Conservation (phyloP, 2,113 vertebrate genomes). For the Upupa epops region DNA sequence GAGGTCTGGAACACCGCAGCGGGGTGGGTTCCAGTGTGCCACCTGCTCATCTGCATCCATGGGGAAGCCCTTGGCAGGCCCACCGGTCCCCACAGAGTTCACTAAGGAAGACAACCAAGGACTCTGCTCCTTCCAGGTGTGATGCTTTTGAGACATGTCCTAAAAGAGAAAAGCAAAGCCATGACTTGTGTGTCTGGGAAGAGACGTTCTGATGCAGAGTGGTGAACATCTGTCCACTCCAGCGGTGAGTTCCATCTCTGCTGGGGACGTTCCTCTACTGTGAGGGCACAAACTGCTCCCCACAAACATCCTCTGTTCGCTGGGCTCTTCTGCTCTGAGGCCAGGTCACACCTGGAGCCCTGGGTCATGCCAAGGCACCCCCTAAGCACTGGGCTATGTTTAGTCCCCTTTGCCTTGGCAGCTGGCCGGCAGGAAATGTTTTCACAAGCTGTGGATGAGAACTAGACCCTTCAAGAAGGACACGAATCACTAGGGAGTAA, state of each 20-base stretch:
- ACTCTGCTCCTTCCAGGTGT: constrained; percentile 60
- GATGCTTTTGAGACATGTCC: constrained; percentile 45
- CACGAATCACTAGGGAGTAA: constrained; percentile 16
- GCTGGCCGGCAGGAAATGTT: constrained; percentile 40
- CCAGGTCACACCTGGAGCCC: not conserved
- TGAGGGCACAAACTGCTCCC: not conserved
- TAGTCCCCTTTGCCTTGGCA: not conserved
- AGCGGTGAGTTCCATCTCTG: not conserved
- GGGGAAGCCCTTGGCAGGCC: constrained; percentile 41
- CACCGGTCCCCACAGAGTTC: not conserved
- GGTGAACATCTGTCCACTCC: not conserved
- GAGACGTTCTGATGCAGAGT: not conserved
- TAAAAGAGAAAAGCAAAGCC: not conserved
- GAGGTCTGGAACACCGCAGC: constrained; percentile 87
- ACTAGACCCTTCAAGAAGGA: constrained; percentile 29
- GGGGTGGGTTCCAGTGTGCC: constrained; percentile 68
- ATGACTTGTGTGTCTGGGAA: accelerated
- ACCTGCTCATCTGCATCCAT: accelerated
- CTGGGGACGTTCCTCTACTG: not conserved
- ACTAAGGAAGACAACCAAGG: constrained; percentile 37
- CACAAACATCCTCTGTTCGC: not conserved
- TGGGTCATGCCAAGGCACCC: not conserved
- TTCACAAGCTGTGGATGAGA: constrained; percentile 52
- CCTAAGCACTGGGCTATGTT: constrained; percentile 10
- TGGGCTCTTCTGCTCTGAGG: not conserved